Evolutionary conservation across 2,113 vertebrate species (phyloP).

Genomic region (Progne subis): DNA sequence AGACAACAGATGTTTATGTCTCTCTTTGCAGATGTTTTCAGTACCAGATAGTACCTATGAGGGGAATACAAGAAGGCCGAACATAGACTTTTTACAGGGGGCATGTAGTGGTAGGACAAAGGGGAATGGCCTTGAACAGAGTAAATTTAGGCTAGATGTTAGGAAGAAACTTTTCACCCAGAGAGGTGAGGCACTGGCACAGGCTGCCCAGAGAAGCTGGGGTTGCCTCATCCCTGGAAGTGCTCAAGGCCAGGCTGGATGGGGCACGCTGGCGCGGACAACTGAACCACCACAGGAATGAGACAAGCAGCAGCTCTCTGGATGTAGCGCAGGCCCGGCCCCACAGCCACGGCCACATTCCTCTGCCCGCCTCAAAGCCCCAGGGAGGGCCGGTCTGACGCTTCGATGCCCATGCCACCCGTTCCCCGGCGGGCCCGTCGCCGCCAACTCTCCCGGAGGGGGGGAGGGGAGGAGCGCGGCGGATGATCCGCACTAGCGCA

Average conservation of each 20-base stretch:
- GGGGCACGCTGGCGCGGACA: accelerated
- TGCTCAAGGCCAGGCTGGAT: accelerated
- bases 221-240: too few relatives aligned
- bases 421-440: background rate
- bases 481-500: too few relatives aligned
- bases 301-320: accelerated
- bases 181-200: too few relatives aligned
- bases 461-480: background rate
- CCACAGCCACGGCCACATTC: background rate
- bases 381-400: too few relatives aligned
- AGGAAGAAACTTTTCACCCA: background rate
- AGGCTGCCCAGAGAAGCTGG: too few relatives aligned
- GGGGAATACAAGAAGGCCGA: background rate
- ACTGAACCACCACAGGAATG: accelerated
- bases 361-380: background rate
- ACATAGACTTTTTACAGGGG: background rate
- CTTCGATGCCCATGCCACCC: background rate
- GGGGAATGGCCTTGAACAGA: background rate
- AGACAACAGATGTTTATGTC: too few relatives aligned
- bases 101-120: accelerated
- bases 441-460: background rate
- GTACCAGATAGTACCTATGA: accelerated
- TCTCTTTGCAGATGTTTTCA: too few relatives aligned
- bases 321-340: accelerated
- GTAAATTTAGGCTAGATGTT: too few relatives aligned